A percentile compares a stretch with the other conserved stretches of the same genome.
Evolutionary conservation across 2,888 invertebrate species (phyloP).

Genomic region (Salpingus planirostris): DNA sequence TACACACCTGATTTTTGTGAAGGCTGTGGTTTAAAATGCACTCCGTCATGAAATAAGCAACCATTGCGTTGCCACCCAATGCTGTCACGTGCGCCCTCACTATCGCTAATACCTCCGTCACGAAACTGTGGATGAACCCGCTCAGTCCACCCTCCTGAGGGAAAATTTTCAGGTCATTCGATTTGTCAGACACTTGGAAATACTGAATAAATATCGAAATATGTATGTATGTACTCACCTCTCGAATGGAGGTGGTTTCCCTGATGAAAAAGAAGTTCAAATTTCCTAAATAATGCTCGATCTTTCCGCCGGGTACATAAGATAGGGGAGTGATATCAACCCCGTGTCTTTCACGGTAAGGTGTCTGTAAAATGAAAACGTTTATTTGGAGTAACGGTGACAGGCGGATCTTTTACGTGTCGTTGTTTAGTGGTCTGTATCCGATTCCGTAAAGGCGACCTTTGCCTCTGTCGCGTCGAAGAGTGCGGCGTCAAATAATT

Average conservation of each 20-base stretch:
- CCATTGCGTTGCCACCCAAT: slow-evolving; percentile 90
- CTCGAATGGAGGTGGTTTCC: slow-evolving; percentile 86
- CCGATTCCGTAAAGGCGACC: slow-evolving; percentile 46
- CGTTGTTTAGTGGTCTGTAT: slow-evolving; percentile 30
- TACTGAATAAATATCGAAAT: not conserved
- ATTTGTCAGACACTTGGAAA: not conserved
- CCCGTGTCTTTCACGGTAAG: slow-evolving; percentile 47
- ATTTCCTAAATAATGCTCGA: slow-evolving; percentile 79
- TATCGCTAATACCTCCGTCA: slow-evolving; percentile 88
- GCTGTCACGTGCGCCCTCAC: slow-evolving; percentile 89
- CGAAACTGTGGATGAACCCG: slow-evolving; percentile 89
- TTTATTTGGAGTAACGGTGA: too few species aligned
- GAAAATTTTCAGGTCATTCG: slow-evolving; percentile 8
- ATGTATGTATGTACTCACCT: slow-evolving; percentile 48
- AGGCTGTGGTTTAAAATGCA: slow-evolving; percentile 85
- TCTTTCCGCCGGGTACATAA: slow-evolving; percentile 66
- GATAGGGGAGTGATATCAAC: slow-evolving; percentile 76
- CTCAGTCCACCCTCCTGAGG: slow-evolving; percentile 76
- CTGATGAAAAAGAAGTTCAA: slow-evolving; percentile 91
- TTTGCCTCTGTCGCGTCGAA: slow-evolving; percentile 43
- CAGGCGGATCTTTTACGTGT: too few species aligned
- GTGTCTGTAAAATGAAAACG: slow-evolving; percentile 43
- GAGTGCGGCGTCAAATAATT: slow-evolving; percentile 12
- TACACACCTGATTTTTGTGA: slow-evolving; percentile 90
- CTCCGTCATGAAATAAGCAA: slow-evolving; percentile 88